Evolutionary conservation across 2,797 vertebrate genomes (phyloP).

Genomic region (Vespertilio murinus): DNA sequence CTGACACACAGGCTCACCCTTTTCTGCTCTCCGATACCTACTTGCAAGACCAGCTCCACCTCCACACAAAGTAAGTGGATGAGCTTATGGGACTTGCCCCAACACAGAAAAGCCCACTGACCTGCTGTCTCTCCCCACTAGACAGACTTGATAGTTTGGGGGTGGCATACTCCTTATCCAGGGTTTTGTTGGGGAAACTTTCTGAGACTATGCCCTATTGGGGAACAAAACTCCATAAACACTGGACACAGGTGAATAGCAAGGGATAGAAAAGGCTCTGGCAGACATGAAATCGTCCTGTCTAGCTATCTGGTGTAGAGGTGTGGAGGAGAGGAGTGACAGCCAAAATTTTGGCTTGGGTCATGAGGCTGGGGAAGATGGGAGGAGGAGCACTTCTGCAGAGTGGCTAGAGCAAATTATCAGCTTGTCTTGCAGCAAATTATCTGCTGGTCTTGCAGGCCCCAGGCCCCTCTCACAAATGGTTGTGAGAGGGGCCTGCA

Average conservation of each 20-base stretch:
- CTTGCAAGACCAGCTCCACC: not conserved
- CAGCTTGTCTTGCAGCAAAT: no score
- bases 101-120: not conserved
- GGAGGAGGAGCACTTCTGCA: not conserved
- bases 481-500: not conserved
- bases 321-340: not conserved
- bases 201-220: not conserved
- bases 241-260: not conserved
- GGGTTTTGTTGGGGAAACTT: not conserved
- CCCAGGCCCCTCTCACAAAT: no score
- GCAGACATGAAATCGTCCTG: not conserved
- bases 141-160: not conserved
- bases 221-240: conserved; percentile 1
- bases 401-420: not conserved
- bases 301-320: not conserved
- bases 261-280: not conserved
- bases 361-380: not conserved
- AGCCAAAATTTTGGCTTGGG: not conserved
- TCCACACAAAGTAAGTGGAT: not conserved
- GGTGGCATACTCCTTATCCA: not conserved
- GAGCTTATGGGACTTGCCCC: not conserved
- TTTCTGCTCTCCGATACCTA: not conserved
- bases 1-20: not conserved
- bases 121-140: not conserved
- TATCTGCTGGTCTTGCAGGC: no score